These are phyloP conservation scores for Netelia melanura DNA, from an alignment of 2,888 invertebrate species.

Conservation along the genomic window DNA sequence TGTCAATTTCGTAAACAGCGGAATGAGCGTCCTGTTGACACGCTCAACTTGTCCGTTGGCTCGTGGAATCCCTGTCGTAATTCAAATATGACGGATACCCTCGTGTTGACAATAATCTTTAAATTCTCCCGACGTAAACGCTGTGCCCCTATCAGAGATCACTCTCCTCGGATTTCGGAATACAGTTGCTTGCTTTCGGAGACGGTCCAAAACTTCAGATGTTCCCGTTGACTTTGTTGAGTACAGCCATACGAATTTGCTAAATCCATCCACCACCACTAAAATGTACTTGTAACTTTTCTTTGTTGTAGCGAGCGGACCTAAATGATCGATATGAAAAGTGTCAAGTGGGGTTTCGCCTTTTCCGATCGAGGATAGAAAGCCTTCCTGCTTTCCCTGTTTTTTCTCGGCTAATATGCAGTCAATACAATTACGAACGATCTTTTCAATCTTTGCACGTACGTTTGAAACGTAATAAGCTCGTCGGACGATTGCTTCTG, in stretches of 20 bases:
- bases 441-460: slow-evolving; percentile 54
- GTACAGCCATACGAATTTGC: slow-evolving; percentile 67
- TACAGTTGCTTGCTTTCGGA: slow-evolving; percentile 46
- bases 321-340: slow-evolving; percentile 64
- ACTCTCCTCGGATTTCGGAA: slow-evolving; percentile 66
- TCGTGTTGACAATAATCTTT: slow-evolving; percentile 51
- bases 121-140: slow-evolving; percentile 58
- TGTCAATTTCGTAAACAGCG: slow-evolving; percentile 77
- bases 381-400: slow-evolving; percentile 64
- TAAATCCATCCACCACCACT: slow-evolving; percentile 58
- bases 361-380: slow-evolving; percentile 57
- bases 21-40: slow-evolving; percentile 75
- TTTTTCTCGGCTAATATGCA: slow-evolving; percentile 68
- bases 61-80: slow-evolving; percentile 77
- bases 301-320: slow-evolving; percentile 51
- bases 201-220: slow-evolving; percentile 49
- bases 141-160: slow-evolving; percentile 56
- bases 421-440: slow-evolving; percentile 61
- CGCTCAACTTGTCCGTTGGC: slow-evolving; percentile 81
- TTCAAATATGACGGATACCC: slow-evolving; percentile 66
- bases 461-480: slow-evolving; percentile 64
- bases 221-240: slow-evolving; percentile 59
- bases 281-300: slow-evolving; percentile 64
- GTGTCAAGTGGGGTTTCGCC: slow-evolving; percentile 60
- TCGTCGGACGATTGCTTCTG: slow-evolving; percentile 59